These are phyloP conservation scores for Chamaetylas fuelleborni DNA, from an alignment of 2,113 vertebrate species.

Conservation along the genomic window DNA sequence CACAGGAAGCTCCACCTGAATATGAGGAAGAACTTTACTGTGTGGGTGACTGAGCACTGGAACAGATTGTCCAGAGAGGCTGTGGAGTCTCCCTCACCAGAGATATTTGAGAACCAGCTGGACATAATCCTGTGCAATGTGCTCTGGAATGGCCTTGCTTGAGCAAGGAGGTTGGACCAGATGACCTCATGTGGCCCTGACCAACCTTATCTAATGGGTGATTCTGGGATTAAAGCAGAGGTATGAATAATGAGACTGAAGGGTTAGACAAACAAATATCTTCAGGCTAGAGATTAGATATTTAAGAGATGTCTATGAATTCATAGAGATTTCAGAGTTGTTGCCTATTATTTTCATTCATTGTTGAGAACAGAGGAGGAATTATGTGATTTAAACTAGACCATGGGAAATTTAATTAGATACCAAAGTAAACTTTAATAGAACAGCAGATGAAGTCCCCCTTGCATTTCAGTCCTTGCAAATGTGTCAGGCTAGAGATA, in stretches of 20 bases:
- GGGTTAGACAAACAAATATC: neutral
- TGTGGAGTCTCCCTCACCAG: neutral
- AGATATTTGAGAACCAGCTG: neutral
- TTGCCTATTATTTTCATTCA: neutral
- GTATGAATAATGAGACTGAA: neutral
- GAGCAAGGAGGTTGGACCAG: neutral
- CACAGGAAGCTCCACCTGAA: neutral
- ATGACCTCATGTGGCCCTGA: neutral
- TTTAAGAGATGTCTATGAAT: neutral
- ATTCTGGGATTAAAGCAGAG: neutral
- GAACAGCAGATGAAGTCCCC: neutral
- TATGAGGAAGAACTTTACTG: neutral
- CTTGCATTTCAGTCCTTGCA: neutral
- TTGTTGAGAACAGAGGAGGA: neutral
- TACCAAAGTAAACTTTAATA: neutral
- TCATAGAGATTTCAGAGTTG: neutral
- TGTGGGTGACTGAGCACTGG: neutral
- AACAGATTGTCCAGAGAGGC: fast-evolving
- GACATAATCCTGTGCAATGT: neutral
- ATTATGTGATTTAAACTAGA: neutral
- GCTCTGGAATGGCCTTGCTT: neutral
- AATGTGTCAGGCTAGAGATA: neutral
- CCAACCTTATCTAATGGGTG: neutral
- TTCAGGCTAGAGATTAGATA: neutral
- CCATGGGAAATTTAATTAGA: neutral